A percentile compares a stretch with the other conserved stretches of the same genome.
These are phyloP conservation scores for Tragelaphus eurycerus DNA, from an alignment of 2,797 vertebrate genomes.

Conservation along the genomic window DNA sequence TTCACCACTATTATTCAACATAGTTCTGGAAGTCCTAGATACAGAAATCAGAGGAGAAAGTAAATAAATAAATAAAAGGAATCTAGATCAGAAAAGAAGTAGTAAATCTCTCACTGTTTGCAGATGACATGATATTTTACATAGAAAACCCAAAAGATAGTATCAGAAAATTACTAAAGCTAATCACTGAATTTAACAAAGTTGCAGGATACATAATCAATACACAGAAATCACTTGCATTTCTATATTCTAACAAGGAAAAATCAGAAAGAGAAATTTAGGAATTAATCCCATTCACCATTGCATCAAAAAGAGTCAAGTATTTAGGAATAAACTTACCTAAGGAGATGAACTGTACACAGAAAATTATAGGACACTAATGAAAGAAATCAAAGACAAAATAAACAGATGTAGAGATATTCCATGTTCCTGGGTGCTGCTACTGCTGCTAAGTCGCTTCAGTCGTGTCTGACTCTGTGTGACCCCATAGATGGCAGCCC, in stretches of 20 bases:
- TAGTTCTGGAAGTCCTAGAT: neutral
- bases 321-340: neutral
- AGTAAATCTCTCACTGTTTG: neutral
- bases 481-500: no score
- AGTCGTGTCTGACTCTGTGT: no score
- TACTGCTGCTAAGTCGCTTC: no score
- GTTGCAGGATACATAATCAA: neutral
- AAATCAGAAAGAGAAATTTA: neutral
- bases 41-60: neutral
- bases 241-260: neutral
- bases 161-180: neutral
- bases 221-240: neutral
- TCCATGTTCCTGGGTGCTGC: neutral
- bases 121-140: neutral
- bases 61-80: neutral
- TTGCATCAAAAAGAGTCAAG: neutral
- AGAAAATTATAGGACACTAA: neutral
- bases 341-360: neutral
- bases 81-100: neutral
- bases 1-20: neutral
- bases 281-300: neutral
- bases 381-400: neutral
- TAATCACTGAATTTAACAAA: neutral
- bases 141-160: neutral
- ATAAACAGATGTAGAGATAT: neutral